These are phyloP conservation scores for Cantharis nigra DNA, from an alignment of 2,888 invertebrate genomes.

Conservation along the genomic window DNA sequence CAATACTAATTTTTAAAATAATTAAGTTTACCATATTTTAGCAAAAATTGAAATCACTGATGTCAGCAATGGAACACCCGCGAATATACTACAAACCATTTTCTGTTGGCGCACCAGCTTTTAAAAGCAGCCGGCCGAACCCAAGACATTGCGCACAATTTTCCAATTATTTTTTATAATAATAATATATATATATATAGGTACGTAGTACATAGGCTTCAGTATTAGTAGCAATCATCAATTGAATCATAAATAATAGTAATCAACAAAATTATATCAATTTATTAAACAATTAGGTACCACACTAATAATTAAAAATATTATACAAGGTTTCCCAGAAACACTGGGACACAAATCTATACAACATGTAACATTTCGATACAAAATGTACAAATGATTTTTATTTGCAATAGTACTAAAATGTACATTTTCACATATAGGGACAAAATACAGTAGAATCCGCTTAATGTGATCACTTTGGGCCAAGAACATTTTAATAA, in stretches of 20 bases:
- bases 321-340: no score
- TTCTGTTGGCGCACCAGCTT: slow-evolving; percentile 15
- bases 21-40: neutral
- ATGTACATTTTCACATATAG: no score
- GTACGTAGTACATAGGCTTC: neutral
- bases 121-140: slow-evolving; percentile 16
- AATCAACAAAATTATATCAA: neutral
- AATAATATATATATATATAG: neutral
- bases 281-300: neutral
- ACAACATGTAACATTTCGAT: no score
- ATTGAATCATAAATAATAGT: neutral
- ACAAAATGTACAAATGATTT: no score
- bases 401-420: no score
- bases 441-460: no score
- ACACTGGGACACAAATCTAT: no score
- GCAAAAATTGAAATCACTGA: slow-evolving; percentile 29
- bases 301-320: no score
- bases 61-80: slow-evolving; percentile 50
- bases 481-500: no score
- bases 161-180: neutral
- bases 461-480: no score
- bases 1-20: neutral
- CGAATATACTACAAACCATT: slow-evolving; percentile 36
- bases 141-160: slow-evolving; percentile 22
- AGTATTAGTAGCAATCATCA: neutral